Evolutionary conservation across 2,113 vertebrate genomes (phyloP), one percentile per base, ranked within the genome.

Genomic region (Rutilus rutilus): DNA sequence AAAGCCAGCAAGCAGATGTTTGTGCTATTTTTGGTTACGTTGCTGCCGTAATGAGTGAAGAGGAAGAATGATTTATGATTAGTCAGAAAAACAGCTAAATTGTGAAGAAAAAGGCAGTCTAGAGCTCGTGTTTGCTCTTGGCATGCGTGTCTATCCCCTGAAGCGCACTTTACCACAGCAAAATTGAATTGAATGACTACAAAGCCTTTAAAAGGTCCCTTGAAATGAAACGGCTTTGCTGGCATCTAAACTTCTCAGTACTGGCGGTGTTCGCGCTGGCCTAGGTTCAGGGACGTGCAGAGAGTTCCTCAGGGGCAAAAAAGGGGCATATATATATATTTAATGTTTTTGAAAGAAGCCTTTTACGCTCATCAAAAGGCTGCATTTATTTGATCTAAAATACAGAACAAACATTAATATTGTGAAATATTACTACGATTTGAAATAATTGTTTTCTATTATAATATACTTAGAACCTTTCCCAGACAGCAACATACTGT

Each of bases 131-230:
- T 73, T 83, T 71, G 30, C 64, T 83, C 21, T 36, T 73, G 67
- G 30, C 30, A 11, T 73, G 65, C n/a, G 50, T 73, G 23, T 73
- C 12, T 73, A 71, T 82, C 45, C 62, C 64, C 64, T 59, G 33
- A 73, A 54, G 64, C 2, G 1, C 65, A 54, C 82, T 83, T 36
- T 59, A 71, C 52, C 64, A 10, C 33, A 15, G 21, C 50, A 36
- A 83, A 73, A 83, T 73, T 23, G 59, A 85, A 64, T 52, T 50
- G 74, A 50, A 77, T 64, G 36, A 77, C 30, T 52, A 85, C 73
- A 78, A 85, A 78, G 50, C 39, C 69, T 77, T 67, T 82, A 83
- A 86, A 88, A 73, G 42, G 42, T 82, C 80, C 39, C 71, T 82
- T 71, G 39, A 86, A 86, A 65, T 86, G 47, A 84, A 83, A 83